Conservation (phyloP, 2,113 vertebrate genomes). For the Sarotherodon lohbergeri region DNA sequence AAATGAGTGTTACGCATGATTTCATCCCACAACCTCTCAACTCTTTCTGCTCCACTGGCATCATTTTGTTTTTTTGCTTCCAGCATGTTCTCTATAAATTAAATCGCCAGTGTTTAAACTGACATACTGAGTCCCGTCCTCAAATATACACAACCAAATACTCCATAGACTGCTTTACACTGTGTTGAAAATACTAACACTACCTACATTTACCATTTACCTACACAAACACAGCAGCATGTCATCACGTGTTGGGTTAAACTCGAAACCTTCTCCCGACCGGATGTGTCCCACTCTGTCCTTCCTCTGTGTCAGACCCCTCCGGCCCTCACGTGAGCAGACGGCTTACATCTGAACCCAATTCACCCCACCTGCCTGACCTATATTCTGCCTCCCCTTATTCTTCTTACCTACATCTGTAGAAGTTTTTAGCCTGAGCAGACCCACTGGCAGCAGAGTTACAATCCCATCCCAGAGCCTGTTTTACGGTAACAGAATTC, state of each 20-base stretch:
- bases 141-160: not conserved
- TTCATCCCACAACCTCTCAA: conserved; percentile 6
- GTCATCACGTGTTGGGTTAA: conserved; percentile 18
- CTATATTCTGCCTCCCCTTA: conserved; percentile 48
- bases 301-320: not conserved
- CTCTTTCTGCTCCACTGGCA: not conserved
- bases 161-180: not conserved
- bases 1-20: conserved; percentile 14
- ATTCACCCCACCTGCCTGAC: conserved; percentile 67
- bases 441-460: conserved; percentile 15
- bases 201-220: not conserved
- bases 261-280: not conserved
- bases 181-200: not conserved
- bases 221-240: not conserved
- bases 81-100: conserved; percentile 10
- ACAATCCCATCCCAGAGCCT: conserved; percentile 4
- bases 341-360: conserved; percentile 50
- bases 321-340: conserved; percentile 10
- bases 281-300: not conserved
- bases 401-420: conserved; percentile 8
- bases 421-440: conserved; percentile 16
- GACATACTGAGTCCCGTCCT: not conserved
- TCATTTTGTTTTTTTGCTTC: conserved; percentile 4
- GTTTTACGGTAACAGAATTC: conserved; percentile 22
- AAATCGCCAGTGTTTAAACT: conserved; percentile 4